Conservation (phyloP, 2,888 invertebrate species). For the Scaptomyza parva region DNA sequence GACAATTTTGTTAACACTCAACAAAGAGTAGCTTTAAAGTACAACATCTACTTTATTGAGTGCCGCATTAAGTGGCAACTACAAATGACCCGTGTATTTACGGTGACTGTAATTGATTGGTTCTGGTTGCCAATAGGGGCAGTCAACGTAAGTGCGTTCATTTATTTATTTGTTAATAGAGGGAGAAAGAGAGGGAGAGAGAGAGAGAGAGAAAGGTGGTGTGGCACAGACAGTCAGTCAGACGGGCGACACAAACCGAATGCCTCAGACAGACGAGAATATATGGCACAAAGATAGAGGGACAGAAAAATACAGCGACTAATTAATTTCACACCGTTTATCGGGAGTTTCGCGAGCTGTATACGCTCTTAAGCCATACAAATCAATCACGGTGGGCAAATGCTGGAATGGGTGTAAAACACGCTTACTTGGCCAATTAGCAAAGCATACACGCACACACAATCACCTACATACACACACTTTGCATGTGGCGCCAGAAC, state of each 20-base stretch:
- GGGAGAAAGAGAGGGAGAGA: conserved; percentile 1
- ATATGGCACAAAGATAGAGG: neutral
- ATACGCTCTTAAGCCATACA: conserved; percentile 71
- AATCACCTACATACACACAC: conserved; percentile 39
- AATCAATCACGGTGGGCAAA: conserved; percentile 63
- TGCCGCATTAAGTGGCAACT: conserved; percentile 16
- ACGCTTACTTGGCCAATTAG: conserved; percentile 63
- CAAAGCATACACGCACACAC: conserved; percentile 60
- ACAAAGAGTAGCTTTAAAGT: conserved; percentile 20
- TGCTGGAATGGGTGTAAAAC: conserved; percentile 2
- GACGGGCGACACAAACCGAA: conserved; percentile 39
- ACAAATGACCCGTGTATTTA: conserved; percentile 50
- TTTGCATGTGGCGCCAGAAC: conserved; percentile 70
- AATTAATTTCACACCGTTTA: conserved; percentile 78
- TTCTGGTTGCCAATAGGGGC: conserved; percentile 27
- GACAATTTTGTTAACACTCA: conserved; percentile 44
- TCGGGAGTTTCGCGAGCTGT: conserved; percentile 65
- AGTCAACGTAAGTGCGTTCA: conserved; percentile 53
- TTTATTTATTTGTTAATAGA: conserved; percentile 72
- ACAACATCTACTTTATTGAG: conserved; percentile 6
- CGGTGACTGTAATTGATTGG: conserved; percentile 56
- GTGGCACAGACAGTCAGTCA: conserved; percentile 33
- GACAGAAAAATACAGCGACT: conserved; percentile 47
- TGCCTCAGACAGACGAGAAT: conserved; percentile 29
- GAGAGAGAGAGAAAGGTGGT: neutral